Conservation (phyloP, 1,140 invertebrate species). For the Prorops nasuta region DNA sequence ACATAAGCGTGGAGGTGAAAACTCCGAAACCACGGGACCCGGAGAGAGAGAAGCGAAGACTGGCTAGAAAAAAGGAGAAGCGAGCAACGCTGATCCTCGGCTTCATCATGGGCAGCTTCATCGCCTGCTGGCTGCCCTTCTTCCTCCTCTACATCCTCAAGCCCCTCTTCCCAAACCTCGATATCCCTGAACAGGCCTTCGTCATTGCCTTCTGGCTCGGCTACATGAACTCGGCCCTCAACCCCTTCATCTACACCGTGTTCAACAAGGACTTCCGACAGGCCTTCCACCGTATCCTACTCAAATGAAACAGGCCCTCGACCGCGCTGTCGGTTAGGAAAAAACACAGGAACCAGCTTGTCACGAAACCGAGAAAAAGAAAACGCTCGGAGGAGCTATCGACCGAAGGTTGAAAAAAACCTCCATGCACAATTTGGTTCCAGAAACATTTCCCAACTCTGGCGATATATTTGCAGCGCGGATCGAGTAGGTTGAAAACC, state of each 20-base stretch:
- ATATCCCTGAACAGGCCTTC: constrained; percentile 83
- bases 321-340: constrained; percentile 24
- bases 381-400: no score
- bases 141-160: constrained; percentile 92
- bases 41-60: constrained; percentile 87
- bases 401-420: no score
- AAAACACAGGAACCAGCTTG: neutral
- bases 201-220: constrained; percentile 98
- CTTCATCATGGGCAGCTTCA: constrained; percentile 98
- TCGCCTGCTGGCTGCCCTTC: constrained; percentile 98
- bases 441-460: no score
- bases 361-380: neutral
- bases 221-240: constrained; percentile 97
- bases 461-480: no score
- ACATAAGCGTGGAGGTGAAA: constrained; percentile 56
- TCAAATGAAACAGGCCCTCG: constrained; percentile 77
- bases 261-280: constrained; percentile 98
- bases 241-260: constrained; percentile 97
- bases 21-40: constrained; percentile 79
- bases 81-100: constrained; percentile 95
- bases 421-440: no score
- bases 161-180: constrained; percentile 73
- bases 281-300: constrained; percentile 91
- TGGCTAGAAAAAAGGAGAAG: constrained; percentile 96
- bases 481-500: no score